Evolutionary conservation across 23 tunicate genomes (phyloP).

Genomic region (Halocynthia roretzi): DNA sequence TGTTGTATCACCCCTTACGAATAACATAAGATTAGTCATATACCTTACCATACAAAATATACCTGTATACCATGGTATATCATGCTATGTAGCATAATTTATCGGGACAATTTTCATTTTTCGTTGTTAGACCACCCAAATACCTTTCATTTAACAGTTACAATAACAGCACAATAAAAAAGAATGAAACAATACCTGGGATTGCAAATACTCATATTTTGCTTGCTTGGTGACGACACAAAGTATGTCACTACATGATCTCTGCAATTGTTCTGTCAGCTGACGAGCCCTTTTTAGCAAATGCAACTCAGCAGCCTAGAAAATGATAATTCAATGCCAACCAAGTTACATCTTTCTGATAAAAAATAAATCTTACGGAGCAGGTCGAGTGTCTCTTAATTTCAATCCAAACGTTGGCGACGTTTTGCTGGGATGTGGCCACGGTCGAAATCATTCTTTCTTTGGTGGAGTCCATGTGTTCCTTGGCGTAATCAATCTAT

Average conservation of each 20-base stretch:
- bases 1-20: too few relatives aligned
- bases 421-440: slow-evolving; percentile 18
- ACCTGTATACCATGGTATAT: too few relatives aligned
- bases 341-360: background rate
- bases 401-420: slow-evolving; percentile 2
- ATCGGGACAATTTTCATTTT: too few relatives aligned
- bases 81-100: too few relatives aligned
- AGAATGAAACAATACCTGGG: background rate
- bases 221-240: slow-evolving; percentile 5
- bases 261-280: background rate
- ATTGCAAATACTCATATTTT: slow-evolving; percentile 1
- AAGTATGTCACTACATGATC: slow-evolving; percentile 9
- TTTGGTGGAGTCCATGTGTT: slow-evolving; percentile 21
- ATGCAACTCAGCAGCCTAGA: slow-evolving; percentile 14
- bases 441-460: background rate
- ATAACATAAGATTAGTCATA: too few relatives aligned
- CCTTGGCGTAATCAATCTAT: slow-evolving; percentile 18
- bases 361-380: background rate
- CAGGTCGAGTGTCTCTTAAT: background rate
- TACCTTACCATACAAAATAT: too few relatives aligned
- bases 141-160: too few relatives aligned
- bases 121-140: too few relatives aligned
- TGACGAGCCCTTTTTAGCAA: slow-evolving; percentile 11
- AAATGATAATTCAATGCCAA: background rate
- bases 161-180: too few relatives aligned